phyloP scores from a whole-genome alignment of 2,888 invertebrate genomes.

The Drosophila sordidula region DNA sequence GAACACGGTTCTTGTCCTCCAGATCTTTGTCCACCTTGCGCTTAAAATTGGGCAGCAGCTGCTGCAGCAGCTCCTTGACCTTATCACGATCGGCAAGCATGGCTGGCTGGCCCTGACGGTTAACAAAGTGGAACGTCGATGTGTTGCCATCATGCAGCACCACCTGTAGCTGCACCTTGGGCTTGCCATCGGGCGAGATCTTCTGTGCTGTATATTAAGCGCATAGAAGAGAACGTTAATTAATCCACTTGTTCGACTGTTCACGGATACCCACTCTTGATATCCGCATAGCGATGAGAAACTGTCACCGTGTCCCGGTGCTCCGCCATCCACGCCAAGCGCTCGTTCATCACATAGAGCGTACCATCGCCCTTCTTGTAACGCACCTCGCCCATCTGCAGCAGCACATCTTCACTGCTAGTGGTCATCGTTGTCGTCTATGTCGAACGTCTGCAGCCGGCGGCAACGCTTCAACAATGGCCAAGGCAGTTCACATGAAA shows the following conservation, averaged over 20 bases:
- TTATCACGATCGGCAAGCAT: slow-evolving; percentile 96
- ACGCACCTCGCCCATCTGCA: slow-evolving; percentile 96
- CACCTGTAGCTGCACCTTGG: slow-evolving; percentile 98
- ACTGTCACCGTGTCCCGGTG: slow-evolving; percentile 96
- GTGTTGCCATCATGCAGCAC: slow-evolving; percentile 97
- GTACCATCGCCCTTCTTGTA: slow-evolving; percentile 98
- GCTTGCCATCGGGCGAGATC: slow-evolving; percentile 98
- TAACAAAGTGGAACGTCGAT: slow-evolving; percentile 98
- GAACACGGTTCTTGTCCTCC: slow-evolving; percentile 95
- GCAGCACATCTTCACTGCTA: slow-evolving; percentile 96
- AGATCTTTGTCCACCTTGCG: slow-evolving; percentile 95
- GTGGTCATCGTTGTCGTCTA: slow-evolving; percentile 88
- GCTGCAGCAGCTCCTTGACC: slow-evolving; percentile 96
- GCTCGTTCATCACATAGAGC: slow-evolving; percentile 96
- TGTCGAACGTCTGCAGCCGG: slow-evolving; percentile 22
- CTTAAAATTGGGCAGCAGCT: slow-evolving; percentile 96
- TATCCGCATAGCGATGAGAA: slow-evolving; percentile 97
- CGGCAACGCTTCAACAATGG: slow-evolving; percentile 30
- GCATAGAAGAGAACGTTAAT: background rate
- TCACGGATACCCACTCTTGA: slow-evolving; percentile 91
- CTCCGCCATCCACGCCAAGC: slow-evolving; percentile 98
- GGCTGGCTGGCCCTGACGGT: slow-evolving; percentile 92
- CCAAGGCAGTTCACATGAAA: slow-evolving; percentile 39
- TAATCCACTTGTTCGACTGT: slow-evolving; percentile 34
- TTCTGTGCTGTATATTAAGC: slow-evolving; percentile 91